Evolutionary conservation across 2,888 invertebrate genomes (phyloP).

Genomic region (Nebria salina): DNA sequence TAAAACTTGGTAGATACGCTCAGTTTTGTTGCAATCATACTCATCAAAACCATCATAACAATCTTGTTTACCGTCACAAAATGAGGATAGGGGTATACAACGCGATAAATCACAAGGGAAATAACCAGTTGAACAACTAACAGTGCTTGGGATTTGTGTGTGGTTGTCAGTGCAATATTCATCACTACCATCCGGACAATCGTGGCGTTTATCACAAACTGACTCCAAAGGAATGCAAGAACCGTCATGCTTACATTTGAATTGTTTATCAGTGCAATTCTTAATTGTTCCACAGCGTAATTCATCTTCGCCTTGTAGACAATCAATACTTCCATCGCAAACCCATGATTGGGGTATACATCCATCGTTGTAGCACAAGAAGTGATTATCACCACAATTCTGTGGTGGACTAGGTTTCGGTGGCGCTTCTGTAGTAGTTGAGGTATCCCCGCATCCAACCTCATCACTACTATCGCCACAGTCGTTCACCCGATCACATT

Average conservation of each 20-base stretch:
- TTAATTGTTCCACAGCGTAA: constrained; percentile 55
- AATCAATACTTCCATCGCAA: constrained; percentile 71
- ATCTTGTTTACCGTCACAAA: constrained; percentile 76
- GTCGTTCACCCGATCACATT: constrained; percentile 80
- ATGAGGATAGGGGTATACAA: constrained; percentile 69
- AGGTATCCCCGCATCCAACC: constrained; percentile 51
- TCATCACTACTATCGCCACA: constrained; percentile 83
- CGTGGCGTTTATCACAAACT: constrained; percentile 65
- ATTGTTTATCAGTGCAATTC: constrained; percentile 63
- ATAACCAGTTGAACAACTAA: constrained; percentile 64
- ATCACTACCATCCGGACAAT: constrained; percentile 70
- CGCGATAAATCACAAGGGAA: constrained; percentile 69
- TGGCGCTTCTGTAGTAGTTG: constrained; percentile 54
- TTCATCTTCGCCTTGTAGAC: constrained; percentile 72
- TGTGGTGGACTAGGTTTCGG: constrained; percentile 50
- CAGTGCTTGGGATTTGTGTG: constrained; percentile 57
- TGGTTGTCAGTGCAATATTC: constrained; percentile 59
- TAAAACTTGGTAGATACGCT: constrained; percentile 64
- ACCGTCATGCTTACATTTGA: constrained; percentile 71
- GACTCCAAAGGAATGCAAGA: constrained; percentile 66
- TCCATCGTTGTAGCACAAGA: constrained; percentile 66
- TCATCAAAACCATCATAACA: constrained; percentile 83
- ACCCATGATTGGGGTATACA: constrained; percentile 72
- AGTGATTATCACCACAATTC: constrained; percentile 67
- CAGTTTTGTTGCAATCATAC: constrained; percentile 67